Evolutionary conservation across 2,113 vertebrate species (phyloP).

Genomic region (Spilogale gracilis): DNA sequence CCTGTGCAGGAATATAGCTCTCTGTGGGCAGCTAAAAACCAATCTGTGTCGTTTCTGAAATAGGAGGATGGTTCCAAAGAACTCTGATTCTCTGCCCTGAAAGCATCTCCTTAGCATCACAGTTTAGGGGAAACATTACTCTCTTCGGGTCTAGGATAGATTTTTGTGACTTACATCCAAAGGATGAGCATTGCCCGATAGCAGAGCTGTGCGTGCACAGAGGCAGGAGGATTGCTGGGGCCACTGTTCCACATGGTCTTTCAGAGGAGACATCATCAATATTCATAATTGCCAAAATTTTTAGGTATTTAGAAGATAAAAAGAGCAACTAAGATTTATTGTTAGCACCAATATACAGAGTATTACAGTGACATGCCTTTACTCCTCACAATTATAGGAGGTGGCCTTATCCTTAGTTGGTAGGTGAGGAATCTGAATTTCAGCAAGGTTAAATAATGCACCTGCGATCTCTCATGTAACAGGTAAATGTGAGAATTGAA

Average conservation of each 20-base stretch:
- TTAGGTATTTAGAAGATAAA: neutral
- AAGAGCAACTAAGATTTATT: neutral
- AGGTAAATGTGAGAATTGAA: neutral
- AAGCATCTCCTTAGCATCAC: neutral
- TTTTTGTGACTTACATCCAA: neutral
- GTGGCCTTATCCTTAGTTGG: neutral
- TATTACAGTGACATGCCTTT: neutral
- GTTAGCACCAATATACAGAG: neutral
- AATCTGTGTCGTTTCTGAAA: neutral
- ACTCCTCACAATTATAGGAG: neutral
- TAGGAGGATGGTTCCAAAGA: neutral
- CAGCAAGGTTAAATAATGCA: neutral
- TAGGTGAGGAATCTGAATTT: neutral
- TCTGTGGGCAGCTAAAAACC: neutral
- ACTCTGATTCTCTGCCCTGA: neutral
- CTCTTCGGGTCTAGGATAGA: neutral
- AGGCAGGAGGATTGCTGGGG: neutral
- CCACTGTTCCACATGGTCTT: neutral
- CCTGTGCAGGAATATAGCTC: neutral
- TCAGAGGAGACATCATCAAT: neutral
- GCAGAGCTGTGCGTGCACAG: neutral
- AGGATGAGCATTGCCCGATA: neutral
- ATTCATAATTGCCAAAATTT: neutral
- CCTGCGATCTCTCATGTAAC: neutral
- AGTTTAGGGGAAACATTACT: neutral